phyloP scores from a whole-genome alignment of 2,113 vertebrate genomes.

The Mohoua ochrocephala region DNA sequence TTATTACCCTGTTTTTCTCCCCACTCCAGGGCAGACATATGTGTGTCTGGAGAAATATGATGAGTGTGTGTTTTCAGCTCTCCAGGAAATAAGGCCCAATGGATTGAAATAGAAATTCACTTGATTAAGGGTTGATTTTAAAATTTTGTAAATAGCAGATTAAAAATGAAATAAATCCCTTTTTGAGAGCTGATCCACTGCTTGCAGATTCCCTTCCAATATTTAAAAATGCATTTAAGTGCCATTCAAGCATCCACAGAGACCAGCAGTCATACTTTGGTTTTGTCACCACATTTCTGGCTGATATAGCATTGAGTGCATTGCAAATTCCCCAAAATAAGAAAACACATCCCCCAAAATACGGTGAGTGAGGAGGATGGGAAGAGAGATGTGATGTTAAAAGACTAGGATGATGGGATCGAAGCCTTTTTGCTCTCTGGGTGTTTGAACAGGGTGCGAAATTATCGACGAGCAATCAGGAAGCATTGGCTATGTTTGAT shows the following conservation, averaged over 20 bases:
- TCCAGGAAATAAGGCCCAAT: not conserved
- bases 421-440: not conserved
- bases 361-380: fast-evolving
- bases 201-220: not conserved
- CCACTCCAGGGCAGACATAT: not conserved
- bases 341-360: not conserved
- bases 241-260: not conserved
- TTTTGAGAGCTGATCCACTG: not conserved
- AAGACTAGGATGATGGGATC: not conserved
- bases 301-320: not conserved
- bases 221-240: not conserved
- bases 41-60: not conserved
- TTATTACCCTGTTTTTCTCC: not conserved
- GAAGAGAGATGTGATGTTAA: not conserved
- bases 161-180: not conserved
- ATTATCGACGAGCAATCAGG: not conserved
- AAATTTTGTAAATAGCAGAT: not conserved
- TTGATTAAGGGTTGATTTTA: not conserved
- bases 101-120: not conserved
- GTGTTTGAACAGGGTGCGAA: not conserved
- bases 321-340: not conserved
- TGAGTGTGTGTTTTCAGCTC: not conserved
- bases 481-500: not conserved
- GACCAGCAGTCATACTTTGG: not conserved
- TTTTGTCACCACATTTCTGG: not conserved